Percentiles rank a stretch among this genome's conserved stretches.
phyloP scores from a whole-genome alignment of 1,140 invertebrate species.

The Pristionchus pacificus region DNA sequence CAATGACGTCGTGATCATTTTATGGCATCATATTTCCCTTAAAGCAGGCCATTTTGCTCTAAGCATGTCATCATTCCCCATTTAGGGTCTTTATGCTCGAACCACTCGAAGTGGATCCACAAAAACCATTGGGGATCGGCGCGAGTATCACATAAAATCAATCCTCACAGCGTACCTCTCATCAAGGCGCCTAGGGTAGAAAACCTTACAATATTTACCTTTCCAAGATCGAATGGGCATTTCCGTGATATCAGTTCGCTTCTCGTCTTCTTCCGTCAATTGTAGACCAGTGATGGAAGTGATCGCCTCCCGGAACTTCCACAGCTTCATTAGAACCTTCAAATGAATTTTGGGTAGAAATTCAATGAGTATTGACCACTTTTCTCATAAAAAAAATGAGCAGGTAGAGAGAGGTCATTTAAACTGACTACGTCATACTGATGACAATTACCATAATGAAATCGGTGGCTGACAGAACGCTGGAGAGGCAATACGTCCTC shows the following conservation, averaged over 20 bases:
- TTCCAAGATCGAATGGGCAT: conserved; percentile 21
- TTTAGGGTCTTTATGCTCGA: too few relatives aligned
- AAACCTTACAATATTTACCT: too few relatives aligned
- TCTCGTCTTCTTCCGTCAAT: conserved; percentile 12
- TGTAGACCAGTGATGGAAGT: conserved; percentile 6
- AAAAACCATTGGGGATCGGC: too few relatives aligned
- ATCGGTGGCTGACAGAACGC: conserved; percentile 19
- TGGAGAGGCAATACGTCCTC: conserved; percentile 5
- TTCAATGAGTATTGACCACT: neutral
- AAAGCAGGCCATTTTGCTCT: too few relatives aligned
- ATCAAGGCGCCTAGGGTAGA: too few relatives aligned
- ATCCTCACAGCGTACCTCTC: too few relatives aligned
- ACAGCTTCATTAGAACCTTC: conserved; percentile 19
- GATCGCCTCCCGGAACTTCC: conserved; percentile 17
- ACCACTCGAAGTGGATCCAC: too few relatives aligned
- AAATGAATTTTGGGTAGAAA: neutral
- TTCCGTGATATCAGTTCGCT: conserved; percentile 16
- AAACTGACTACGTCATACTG: neutral
- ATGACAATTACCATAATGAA: conserved; percentile 16
- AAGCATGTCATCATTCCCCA: too few relatives aligned
- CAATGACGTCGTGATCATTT: too few relatives aligned
- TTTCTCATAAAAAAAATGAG: neutral
- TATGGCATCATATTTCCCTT: too few relatives aligned
- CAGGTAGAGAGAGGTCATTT: neutral
- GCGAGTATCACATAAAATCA: too few relatives aligned